Evolutionary conservation across 2,888 invertebrate genomes (phyloP).

Genomic region (Andrena camellia): DNA sequence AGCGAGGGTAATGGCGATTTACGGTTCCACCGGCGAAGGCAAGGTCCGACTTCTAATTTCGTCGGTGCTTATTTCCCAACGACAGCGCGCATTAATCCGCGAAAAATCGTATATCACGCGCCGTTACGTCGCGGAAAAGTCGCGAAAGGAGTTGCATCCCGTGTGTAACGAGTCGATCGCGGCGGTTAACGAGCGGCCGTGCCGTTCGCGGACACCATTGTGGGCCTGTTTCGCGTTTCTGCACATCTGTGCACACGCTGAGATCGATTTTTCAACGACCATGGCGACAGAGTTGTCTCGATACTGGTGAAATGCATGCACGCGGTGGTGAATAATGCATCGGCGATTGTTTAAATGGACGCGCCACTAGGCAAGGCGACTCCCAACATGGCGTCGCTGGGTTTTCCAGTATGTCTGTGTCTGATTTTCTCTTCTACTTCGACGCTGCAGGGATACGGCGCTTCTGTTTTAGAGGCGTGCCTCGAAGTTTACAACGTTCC

Average conservation of each 20-base stretch:
- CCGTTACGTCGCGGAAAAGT: constrained; percentile 27
- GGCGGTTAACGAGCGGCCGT: constrained; percentile 24
- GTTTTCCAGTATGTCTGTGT: constrained; percentile 3
- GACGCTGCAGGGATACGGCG: not conserved
- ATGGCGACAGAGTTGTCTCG: constrained; percentile 23
- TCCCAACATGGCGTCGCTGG: constrained; percentile 8
- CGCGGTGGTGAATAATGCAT: constrained; percentile 31
- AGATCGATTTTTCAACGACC: constrained; percentile 39
- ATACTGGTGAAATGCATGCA: constrained; percentile 23
- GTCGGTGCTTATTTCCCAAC: constrained; percentile 3
- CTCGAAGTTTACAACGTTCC: not conserved
- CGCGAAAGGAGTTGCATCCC: constrained; percentile 39
- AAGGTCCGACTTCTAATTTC: constrained; percentile 17
- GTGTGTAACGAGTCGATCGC: constrained; percentile 1
- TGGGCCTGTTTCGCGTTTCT: constrained; percentile 13
- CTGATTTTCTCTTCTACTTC: constrained; percentile 1
- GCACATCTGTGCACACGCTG: constrained; percentile 30
- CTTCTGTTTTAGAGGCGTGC: not conserved
- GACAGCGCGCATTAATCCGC: constrained; percentile 18
- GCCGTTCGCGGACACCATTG: constrained; percentile 25
- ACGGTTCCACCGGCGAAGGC: constrained; percentile 3
- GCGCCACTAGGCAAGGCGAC: constrained; percentile 1
- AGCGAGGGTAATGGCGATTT: constrained; percentile 8
- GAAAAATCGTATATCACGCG: constrained; percentile 43
- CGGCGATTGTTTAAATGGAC: constrained; percentile 34